Evolutionary conservation across 2,797 vertebrate species (phyloP).

Genomic region (Bovichtus variegatus): DNA sequence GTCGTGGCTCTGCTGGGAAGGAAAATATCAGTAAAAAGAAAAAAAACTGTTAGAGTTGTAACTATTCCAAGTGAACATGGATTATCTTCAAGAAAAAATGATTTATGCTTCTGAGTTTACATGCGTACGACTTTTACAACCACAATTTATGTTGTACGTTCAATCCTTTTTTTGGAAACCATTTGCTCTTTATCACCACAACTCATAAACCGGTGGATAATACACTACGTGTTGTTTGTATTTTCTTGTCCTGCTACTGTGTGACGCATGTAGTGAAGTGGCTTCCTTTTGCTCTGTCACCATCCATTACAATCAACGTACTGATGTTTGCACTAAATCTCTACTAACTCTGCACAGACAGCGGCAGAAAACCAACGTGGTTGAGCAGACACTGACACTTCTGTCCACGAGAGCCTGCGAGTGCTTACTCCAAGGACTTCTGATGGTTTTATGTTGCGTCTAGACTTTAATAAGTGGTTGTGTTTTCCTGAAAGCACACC

Average conservation of each 20-base stretch:
- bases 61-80: constrained; percentile 51
- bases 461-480: constrained; percentile 99
- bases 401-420: constrained; percentile 78
- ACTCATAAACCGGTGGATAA: constrained; percentile 20
- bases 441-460: constrained; percentile 96
- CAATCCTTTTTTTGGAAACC: constrained; percentile 3
- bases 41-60: constrained; percentile 44
- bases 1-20: constrained; percentile 60
- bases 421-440: constrained; percentile 87
- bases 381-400: constrained; percentile 68
- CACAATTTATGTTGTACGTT: constrained; percentile 15
- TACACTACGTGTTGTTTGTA: constrained; percentile 22
- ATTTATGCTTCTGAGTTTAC: constrained; percentile 3
- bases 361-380: constrained; percentile 59
- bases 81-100: constrained; percentile 34
- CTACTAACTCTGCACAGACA: constrained; percentile 47
- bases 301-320: constrained; percentile 7
- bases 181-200: constrained; percentile 19
- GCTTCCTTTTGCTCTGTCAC: constrained; percentile 37
- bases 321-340: constrained; percentile 39
- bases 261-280: constrained; percentile 23
- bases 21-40: constrained; percentile 56
- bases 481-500: constrained; percentile 85
- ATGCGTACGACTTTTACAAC: neutral
- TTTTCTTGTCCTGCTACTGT: constrained; percentile 12